Conservation (phyloP, 2,888 invertebrate genomes). For the Allygus modestus region DNA sequence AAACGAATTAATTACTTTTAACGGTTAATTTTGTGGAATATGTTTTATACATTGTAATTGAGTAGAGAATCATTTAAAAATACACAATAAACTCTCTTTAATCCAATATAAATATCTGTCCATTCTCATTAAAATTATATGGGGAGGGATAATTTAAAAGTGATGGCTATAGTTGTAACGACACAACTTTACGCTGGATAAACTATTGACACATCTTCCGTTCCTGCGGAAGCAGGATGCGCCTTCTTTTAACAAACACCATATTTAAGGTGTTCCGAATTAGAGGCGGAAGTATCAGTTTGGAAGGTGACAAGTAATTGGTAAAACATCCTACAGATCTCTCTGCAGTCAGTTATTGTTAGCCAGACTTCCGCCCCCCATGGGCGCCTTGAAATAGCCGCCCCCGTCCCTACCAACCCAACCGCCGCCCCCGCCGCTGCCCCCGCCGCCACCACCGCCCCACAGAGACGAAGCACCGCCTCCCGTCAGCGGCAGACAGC, state of each 20-base stretch:
- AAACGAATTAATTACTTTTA: too few relatives aligned
- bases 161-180: too few relatives aligned
- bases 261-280: conserved; percentile 19
- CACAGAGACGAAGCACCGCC: too few relatives aligned
- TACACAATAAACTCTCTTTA: too few relatives aligned
- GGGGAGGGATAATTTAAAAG: too few relatives aligned
- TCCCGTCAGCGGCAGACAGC: background rate
- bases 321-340: conserved; percentile 53
- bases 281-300: conserved; percentile 49
- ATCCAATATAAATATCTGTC: too few relatives aligned
- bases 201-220: background rate
- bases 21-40: too few relatives aligned
- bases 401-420: background rate
- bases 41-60: too few relatives aligned
- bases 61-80: too few relatives aligned
- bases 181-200: too few relatives aligned
- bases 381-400: conserved; percentile 48
- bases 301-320: conserved; percentile 48
- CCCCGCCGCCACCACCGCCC: background rate
- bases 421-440: background rate
- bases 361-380: conserved; percentile 49
- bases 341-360: conserved; percentile 45
- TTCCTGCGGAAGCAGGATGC: conserved; percentile 12
- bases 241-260: conserved; percentile 20
- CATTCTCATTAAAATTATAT: too few relatives aligned